phyloP scores from a whole-genome alignment of 2,888 invertebrate genomes.

The Oligia fasciuncula region DNA sequence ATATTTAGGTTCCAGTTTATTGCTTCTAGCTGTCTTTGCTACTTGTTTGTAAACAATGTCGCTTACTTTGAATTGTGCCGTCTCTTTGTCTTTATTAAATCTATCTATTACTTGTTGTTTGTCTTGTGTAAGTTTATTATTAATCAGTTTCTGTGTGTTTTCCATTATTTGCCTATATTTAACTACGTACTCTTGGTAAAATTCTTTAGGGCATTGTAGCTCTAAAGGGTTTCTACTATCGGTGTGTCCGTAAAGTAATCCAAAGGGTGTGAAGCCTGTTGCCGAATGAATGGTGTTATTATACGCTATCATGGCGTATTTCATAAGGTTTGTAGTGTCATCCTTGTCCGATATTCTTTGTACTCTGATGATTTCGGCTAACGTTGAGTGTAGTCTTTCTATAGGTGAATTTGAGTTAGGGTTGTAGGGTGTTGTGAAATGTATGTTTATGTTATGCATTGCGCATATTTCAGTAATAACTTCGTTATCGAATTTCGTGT shows the following conservation, averaged over 20 bases:
- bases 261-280: constrained; percentile 65
- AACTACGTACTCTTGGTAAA: constrained; percentile 92
- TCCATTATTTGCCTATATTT: constrained; percentile 87
- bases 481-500: constrained; percentile 65
- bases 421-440: constrained; percentile 61
- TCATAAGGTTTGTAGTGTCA: constrained; percentile 58
- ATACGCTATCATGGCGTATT: constrained; percentile 65
- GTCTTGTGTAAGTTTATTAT: constrained; percentile 29
- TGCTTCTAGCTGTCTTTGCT: constrained; percentile 63
- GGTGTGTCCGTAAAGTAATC: constrained; percentile 67
- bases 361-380: constrained; percentile 58
- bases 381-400: constrained; percentile 56
- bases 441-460: constrained; percentile 55
- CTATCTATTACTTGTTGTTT: constrained; percentile 54
- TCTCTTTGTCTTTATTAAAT: constrained; percentile 49
- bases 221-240: constrained; percentile 66
- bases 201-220: constrained; percentile 75
- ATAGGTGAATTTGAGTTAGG: constrained; percentile 61
- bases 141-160: constrained; percentile 55
- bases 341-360: constrained; percentile 61
- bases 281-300: constrained; percentile 67
- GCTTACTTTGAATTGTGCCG: constrained; percentile 58
- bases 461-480: constrained; percentile 62
- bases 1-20: constrained; percentile 50
- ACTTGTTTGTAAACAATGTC: constrained; percentile 64